A percentile compares a stretch with the other conserved stretches of the same genome.
Evolutionary conservation across 2,888 invertebrate species (phyloP).

Genomic region (Habrosyne pyritoides): DNA sequence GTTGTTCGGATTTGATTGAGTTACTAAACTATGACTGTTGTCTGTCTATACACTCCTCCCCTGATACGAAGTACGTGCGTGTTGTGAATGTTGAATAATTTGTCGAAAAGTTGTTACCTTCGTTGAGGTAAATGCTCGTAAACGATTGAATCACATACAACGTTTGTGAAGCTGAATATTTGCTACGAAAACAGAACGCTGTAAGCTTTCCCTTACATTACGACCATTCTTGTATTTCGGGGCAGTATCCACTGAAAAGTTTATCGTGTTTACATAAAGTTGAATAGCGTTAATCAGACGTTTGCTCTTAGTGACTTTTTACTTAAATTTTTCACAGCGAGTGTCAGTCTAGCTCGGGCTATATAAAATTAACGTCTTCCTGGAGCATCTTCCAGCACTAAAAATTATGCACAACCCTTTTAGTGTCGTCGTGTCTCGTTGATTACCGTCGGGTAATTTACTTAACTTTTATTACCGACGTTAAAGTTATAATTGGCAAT

Average conservation of each 20-base stretch:
- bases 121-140: slow-evolving; percentile 38
- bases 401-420: slow-evolving; percentile 54
- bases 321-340: slow-evolving; percentile 1
- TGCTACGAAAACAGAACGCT: neutral
- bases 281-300: slow-evolving; percentile 8
- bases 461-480: slow-evolving; percentile 40
- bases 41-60: slow-evolving; percentile 41
- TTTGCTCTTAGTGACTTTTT: neutral
- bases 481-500: slow-evolving; percentile 39
- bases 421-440: slow-evolving; percentile 42
- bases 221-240: slow-evolving; percentile 4
- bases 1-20: slow-evolving; percentile 74
- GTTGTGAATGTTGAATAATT: slow-evolving; percentile 42
- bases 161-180: slow-evolving; percentile 7
- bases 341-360: slow-evolving; percentile 19
- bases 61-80: slow-evolving; percentile 43
- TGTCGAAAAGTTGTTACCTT: slow-evolving; percentile 40
- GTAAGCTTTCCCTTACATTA: neutral
- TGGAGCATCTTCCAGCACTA: slow-evolving; percentile 45
- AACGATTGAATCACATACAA: slow-evolving; percentile 34
- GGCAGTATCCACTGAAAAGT: neutral
- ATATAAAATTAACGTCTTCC: slow-evolving; percentile 51
- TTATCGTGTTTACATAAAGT: slow-evolving; percentile 4
- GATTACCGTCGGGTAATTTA: slow-evolving; percentile 46
- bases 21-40: slow-evolving; percentile 65